Percentiles rank a stretch among this genome's conserved stretches.
phyloP scores from a whole-genome alignment of 1,140 invertebrate genomes.

The Tenebrio molitor region DNA sequence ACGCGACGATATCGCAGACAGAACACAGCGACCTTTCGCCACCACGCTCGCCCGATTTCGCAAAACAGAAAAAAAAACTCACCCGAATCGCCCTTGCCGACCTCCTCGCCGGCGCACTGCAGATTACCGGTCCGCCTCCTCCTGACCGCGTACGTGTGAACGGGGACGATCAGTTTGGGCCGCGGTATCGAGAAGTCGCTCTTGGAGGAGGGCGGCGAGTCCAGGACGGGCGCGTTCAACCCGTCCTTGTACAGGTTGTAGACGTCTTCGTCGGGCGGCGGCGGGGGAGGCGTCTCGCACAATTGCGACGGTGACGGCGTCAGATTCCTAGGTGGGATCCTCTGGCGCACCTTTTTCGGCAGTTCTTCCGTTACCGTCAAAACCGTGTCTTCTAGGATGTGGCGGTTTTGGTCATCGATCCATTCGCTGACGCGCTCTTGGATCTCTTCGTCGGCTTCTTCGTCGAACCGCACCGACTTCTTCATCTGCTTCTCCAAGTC shows the following conservation, averaged over 20 bases:
- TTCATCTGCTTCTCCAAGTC: slow-evolving; percentile 60
- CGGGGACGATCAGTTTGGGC: slow-evolving; percentile 87
- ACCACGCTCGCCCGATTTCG: no score
- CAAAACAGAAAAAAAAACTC: no score
- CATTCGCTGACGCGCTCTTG: slow-evolving; percentile 58
- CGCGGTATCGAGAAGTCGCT: slow-evolving; percentile 83
- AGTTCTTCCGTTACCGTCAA: slow-evolving; percentile 13
- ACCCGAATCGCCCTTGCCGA: slow-evolving; percentile 42
- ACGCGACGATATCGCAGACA: no score
- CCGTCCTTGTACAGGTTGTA: slow-evolving; percentile 64
- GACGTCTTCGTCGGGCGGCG: slow-evolving; percentile 59
- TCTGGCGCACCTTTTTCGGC: slow-evolving; percentile 55
- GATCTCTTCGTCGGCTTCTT: slow-evolving; percentile 53
- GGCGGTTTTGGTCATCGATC: slow-evolving; percentile 63
- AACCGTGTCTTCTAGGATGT: slow-evolving; percentile 38
- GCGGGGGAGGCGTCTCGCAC: slow-evolving; percentile 15
- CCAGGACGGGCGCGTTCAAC: neutral
- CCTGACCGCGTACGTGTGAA: slow-evolving; percentile 85
- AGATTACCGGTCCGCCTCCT: slow-evolving; percentile 83
- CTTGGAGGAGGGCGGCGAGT: neutral
- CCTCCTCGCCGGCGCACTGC: slow-evolving; percentile 23
- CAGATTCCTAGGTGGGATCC: slow-evolving; percentile 62
- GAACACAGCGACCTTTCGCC: no score
- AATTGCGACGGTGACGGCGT: slow-evolving; percentile 56
- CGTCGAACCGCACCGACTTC: slow-evolving; percentile 62